Base-by-base conservation (phyloP, 2,113 vertebrate genomes). In the Gadus chalcogrammus region DNA sequence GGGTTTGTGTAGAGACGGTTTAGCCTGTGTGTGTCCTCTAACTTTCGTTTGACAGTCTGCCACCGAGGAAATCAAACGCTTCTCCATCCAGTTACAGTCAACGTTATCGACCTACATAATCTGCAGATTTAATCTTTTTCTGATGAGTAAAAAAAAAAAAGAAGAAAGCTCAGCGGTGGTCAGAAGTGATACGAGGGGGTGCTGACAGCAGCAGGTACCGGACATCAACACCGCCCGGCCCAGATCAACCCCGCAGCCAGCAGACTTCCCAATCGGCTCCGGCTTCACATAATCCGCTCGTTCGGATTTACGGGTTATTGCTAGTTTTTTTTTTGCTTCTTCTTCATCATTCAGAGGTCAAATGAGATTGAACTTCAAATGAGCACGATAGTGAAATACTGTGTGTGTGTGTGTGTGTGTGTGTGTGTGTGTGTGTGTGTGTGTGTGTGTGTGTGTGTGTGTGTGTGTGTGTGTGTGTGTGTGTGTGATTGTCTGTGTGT, bases 81-180 rank as follows among this genome's bases (percentile, higher is more conserved):
- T 88, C 72, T 87, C 68, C 75, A 13, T 7, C 12, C 82, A 73
- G 74, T 82, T 77, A 77, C 79, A 67, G 74, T 84, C 84, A 87
- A 89, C 82, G 89, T 86, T 84, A 90, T 86, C 83, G 76, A 60
- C 79, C 68, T 71, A 77, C 65, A 87, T 88, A 88, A 89, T 91
- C 88, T 89, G 85, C 80, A 75, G 84, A 86, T 85, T 90, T 84
- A 88, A 90, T 91, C 86, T 88, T 80, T 86, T 88, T 87, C 85
- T 90, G 82, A 90, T 90, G 79, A 91, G 1, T 5, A 35, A 85
- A 88, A 79, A 24, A 24, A 24, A 35, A 12, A 35, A 35, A 20
- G 20, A 20, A 20, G 20, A 20, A 35, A 35, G 4, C 31, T 35
- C 31, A 72, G 69, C 31, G 17, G 52, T n/a, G 38, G 24, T 12